Evolutionary conservation across 2,113 vertebrate species (phyloP).

Genomic region (Alouatta palliata): DNA sequence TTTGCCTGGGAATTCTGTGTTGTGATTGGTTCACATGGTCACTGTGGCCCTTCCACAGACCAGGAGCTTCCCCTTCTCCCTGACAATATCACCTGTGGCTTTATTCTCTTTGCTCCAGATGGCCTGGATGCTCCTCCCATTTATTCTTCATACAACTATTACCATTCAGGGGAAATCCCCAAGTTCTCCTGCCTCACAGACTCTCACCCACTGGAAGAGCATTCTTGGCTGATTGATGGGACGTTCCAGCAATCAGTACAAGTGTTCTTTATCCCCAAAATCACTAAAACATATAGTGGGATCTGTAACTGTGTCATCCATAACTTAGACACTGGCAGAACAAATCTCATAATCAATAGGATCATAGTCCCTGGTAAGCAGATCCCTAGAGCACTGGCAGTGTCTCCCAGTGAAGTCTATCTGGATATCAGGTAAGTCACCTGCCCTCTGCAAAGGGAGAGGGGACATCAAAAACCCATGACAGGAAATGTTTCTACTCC

Average conservation of each 20-base stretch:
- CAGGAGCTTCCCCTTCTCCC: no score
- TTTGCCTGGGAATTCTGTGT: no score
- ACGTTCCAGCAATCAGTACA: no score
- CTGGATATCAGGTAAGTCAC: background rate
- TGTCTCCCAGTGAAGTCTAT: background rate
- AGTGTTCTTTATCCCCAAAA: background rate
- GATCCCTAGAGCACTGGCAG: background rate
- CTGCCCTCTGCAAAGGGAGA: background rate
- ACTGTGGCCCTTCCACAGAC: no score
- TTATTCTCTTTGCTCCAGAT: no score
- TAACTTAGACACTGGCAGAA: background rate
- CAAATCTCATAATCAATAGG: background rate
- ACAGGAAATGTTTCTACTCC: background rate
- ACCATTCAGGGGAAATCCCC: no score
- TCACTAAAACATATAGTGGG: background rate
- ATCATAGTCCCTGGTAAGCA: background rate
- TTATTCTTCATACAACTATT: no score
- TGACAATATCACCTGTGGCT: no score
- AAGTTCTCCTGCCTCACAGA: background rate
- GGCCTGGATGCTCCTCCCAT: no score
- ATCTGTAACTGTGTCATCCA: background rate
- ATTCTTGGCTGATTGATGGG: background rate
- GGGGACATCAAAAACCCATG: background rate
- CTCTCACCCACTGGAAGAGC: background rate
- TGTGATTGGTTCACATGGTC: no score